A percentile compares a stretch with the other conserved stretches of the same genome.
phyloP scores from a whole-genome alignment of 2,888 invertebrate species.

The Zygothrica quintamaculata region DNA sequence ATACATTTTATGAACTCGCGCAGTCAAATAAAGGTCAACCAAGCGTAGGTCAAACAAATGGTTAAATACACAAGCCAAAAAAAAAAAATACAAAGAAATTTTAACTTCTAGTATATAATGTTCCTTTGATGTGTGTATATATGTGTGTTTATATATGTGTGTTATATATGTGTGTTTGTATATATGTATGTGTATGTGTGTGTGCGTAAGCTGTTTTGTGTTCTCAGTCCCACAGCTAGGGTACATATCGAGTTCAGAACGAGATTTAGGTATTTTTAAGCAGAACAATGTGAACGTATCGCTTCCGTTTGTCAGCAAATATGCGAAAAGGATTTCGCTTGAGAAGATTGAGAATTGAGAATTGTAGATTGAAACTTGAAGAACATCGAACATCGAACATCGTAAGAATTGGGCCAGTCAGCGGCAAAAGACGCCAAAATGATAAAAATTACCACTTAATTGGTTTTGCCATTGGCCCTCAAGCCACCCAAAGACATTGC shows the following conservation, averaged over 20 bases:
- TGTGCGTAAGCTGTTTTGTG: not conserved
- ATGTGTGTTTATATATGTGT: not conserved
- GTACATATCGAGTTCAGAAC: slow-evolving; percentile 6
- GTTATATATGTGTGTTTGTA: not conserved
- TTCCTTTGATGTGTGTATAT: not conserved
- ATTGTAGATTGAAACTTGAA: not conserved
- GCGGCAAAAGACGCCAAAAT: slow-evolving; percentile 43
- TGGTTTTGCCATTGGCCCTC: slow-evolving; percentile 47
- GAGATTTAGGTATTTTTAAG: slow-evolving; percentile 58
- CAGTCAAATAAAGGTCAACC: slow-evolving; percentile 57
- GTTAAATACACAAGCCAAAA: slow-evolving; percentile 28
- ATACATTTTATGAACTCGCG: slow-evolving; percentile 72
- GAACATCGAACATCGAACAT: not conserved
- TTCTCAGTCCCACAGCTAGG: slow-evolving; percentile 48
- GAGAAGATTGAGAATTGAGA: slow-evolving; percentile 7
- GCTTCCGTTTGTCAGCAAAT: slow-evolving; percentile 77
- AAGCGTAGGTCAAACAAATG: slow-evolving; percentile 30
- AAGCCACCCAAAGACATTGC: slow-evolving; percentile 64
- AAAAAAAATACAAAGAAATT: slow-evolving; percentile 5
- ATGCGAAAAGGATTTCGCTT: slow-evolving; percentile 33
- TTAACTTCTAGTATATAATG: not conserved
- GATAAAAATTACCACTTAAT: slow-evolving; percentile 80
- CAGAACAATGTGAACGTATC: slow-evolving; percentile 75
- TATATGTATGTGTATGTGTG: not conserved
- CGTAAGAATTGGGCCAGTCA: slow-evolving; percentile 40